phyloP scores from a whole-genome alignment of 2,888 invertebrate genomes.

The Gerris lacustris region DNA sequence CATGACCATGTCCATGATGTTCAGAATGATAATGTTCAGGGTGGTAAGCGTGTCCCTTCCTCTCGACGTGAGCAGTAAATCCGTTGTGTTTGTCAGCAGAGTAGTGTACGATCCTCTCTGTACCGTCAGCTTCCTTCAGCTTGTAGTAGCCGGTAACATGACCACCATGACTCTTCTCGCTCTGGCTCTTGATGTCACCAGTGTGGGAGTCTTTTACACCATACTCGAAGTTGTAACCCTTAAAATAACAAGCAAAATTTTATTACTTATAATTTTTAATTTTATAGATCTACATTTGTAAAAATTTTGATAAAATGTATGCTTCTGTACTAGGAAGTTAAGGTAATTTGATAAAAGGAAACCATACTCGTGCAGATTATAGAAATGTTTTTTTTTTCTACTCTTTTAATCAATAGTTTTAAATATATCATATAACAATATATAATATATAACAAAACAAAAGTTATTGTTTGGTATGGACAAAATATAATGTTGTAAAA shows the following conservation, averaged over 20 bases:
- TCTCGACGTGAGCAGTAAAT: conserved; percentile 30
- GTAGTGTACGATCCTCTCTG: conserved; percentile 30
- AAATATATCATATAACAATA: no score
- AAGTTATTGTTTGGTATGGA: no score
- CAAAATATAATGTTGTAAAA: no score
- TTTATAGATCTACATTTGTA: no score
- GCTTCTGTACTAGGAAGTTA: no score
- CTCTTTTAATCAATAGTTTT: no score
- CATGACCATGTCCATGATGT: conserved; percentile 11
- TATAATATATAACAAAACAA: no score
- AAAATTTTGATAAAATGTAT: no score
- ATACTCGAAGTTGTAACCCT: conserved; percentile 16
- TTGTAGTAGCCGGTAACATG: conserved; percentile 17
- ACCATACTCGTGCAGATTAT: no score
- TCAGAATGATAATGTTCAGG: conserved; percentile 10
- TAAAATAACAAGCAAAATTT: not conserved
- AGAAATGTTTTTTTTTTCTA: no score
- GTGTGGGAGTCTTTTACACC: conserved; percentile 19
- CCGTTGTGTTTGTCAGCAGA: conserved; percentile 31
- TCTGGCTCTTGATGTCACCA: conserved; percentile 14
- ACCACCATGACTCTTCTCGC: conserved; percentile 17
- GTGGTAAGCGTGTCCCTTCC: conserved; percentile 19
- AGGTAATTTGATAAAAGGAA: no score
- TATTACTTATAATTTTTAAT: no score
- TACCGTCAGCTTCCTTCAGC: conserved; percentile 29